Evolutionary conservation across 2,888 invertebrate genomes (phyloP), one percentile per base, ranked within the genome.

Genomic region (Baccha elongata): DNA sequence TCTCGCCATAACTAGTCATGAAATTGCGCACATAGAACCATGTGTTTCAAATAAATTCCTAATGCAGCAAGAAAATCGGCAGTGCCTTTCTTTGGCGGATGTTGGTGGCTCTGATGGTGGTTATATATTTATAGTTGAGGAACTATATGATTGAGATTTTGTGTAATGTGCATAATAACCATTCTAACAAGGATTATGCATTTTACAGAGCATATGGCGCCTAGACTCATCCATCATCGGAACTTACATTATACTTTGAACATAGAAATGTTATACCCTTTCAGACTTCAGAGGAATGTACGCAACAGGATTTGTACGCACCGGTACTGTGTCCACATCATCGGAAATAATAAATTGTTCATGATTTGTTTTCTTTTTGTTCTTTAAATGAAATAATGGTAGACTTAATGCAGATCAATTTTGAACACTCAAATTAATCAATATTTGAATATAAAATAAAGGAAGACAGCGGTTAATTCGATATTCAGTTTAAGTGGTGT

Each of bases 141-240:
- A 29, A 50, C n/a, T 29, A 42, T 53, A 23, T 10, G 46, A 15
- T n/a, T n/a, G 40, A 40, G 48, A 32, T 10, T 23, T 37, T 53
- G 52, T 46, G 11, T 48, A 76, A 76, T 76, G 64, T 48, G 71
- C 50, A n/a, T n/a, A 64, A 71, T 76, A 76, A 76, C 76, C 52
- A 71, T 71, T 76, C 64, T 23, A 55, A 42, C 48, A 64, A 64
- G 62, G 64, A 76, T 64, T 69, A 40, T 76, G 76, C 40, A 62
- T 64, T 76, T 55, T 64, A 26, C 35, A 17, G 50, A 71, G 48
- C 69, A 76, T 58, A 32, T 76, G 69, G 64, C 71, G 40, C 55
- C 17, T 42, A 40, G 26, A 21, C 48, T 42, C 76, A 71, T 76
- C 71, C 55, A 76, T 76, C 76, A 71, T 58, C 23, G 32, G 8